Evolutionary conservation across 1,140 invertebrate species (phyloP), one percentile per base, ranked within the genome.

Genomic region (Procambarus virginalis): DNA sequence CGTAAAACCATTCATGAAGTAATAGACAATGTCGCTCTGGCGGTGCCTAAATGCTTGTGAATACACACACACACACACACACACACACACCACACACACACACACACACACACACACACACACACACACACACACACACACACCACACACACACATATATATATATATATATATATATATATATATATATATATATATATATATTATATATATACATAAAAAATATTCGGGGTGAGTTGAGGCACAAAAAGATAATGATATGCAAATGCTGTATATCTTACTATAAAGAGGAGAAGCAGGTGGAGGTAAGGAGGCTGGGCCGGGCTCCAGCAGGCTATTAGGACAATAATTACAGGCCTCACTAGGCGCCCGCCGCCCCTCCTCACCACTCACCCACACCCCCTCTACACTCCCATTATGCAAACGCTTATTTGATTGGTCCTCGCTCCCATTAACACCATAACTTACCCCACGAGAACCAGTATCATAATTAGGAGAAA

Each of bases 141-240:
- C n/a, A n/a, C n/a, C n/a, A n/a, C n/a, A n/a, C n/a, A n/a, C n/a
- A n/a, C n/a, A 34, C 1, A n/a, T n/a, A n/a, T n/a, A n/a, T n/a
- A n/a, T n/a, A 55, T 55, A 75, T 45, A 75, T 45, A 75, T 45
- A 75, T 75, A 75, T 75, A 73, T 73, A 73, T 73, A 73, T 73
- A 73, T 73, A 73, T 73, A 73, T 73, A 73, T 73, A 73, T 73
- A 73, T 73, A 73, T 73, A 73, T 73, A 73, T 73, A 73, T 73
- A 73, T 73, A n/a, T 73, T 73, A 46, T 77, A 48, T 22, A 58
- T 51, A 58, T 12, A n/a, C n/a, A n/a, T n/a, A n/a, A n/a, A n/a
- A n/a, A n/a, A n/a, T n/a, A n/a, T 64, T 8, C 12, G 6, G n/a
- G n/a, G 51, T 8, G 17, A 20, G 10, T 51, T 48, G 45, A 20